A percentile compares a stretch with the other conserved stretches of the same genome.
Evolutionary conservation across 2,113 vertebrate species (phyloP).

Genomic region (Xenopus tropicalis): DNA sequence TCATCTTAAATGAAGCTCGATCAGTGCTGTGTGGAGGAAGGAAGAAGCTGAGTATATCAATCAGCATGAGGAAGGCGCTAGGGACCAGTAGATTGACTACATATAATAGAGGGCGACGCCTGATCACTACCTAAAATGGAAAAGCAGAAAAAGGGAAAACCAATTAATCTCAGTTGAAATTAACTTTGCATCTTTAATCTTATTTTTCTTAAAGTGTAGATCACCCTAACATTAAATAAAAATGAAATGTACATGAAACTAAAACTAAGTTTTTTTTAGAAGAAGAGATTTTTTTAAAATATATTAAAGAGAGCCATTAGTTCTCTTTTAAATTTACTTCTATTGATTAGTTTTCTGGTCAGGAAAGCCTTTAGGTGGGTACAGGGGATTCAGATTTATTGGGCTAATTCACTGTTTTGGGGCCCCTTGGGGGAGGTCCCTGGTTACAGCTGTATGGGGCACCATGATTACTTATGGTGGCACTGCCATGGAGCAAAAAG

Average conservation of each 20-base stretch:
- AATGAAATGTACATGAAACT: not conserved
- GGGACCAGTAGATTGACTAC: constrained; percentile 71
- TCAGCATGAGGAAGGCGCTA: constrained; percentile 67
- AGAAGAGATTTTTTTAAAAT: too few species aligned
- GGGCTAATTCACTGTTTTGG: too few species aligned
- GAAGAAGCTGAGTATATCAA: constrained; percentile 72
- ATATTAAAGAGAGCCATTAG: too few species aligned
- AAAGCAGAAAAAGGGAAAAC: not conserved
- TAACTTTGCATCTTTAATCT: not conserved
- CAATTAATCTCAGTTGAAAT: not conserved
- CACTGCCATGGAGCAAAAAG: too few species aligned
- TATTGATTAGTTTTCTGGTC: too few species aligned
- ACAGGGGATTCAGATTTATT: too few species aligned
- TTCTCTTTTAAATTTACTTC: too few species aligned
- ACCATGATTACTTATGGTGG: too few species aligned
- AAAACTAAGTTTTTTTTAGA: too few species aligned
- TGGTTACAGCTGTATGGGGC: too few species aligned
- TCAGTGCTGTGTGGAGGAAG: constrained; percentile 63
- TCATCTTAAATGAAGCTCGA: constrained; percentile 70
- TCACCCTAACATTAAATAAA: not conserved
- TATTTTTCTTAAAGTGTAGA: not conserved
- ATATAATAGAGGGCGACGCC: constrained; percentile 59
- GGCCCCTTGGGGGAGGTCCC: too few species aligned
- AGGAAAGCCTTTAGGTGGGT: too few species aligned
- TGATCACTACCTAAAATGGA: constrained; percentile 47